phyloP scores from a whole-genome alignment of 2,888 invertebrate genomes.

The Cantharis rufa region DNA sequence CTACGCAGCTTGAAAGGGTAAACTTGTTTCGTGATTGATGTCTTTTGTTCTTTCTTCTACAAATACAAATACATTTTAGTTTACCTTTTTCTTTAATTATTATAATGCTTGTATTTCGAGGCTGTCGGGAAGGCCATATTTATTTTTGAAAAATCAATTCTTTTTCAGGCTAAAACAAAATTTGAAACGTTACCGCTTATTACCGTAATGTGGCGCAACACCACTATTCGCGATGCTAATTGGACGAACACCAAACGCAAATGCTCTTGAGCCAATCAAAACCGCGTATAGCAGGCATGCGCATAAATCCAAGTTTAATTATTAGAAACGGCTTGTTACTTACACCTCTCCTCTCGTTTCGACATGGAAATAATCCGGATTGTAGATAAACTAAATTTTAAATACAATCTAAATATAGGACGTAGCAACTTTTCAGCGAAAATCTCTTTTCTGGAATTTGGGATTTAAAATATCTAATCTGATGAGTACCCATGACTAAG shows the following conservation, averaged over 20 bases:
- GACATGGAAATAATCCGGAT: not conserved
- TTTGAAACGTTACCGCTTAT: no score
- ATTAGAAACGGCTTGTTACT: not conserved
- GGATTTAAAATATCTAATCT: not conserved
- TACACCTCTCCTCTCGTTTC: not conserved
- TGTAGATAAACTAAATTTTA: not conserved
- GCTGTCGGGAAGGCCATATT: not conserved
- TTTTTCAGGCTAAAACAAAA: not conserved
- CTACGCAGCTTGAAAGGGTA: conserved; percentile 23
- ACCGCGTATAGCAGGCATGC: not conserved
- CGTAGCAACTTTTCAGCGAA: not conserved
- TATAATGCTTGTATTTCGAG: not conserved
- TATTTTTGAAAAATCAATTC: not conserved
- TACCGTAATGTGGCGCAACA: not conserved
- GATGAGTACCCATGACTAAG: not conserved
- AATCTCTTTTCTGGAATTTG: not conserved
- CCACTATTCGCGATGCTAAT: not conserved
- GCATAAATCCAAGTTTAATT: not conserved
- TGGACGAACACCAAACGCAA: not conserved
- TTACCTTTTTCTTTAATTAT: not conserved
- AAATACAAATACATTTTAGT: not conserved
- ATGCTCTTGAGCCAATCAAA: not conserved
- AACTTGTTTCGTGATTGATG: conserved; percentile 13
- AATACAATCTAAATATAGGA: not conserved
- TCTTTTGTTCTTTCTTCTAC: not conserved